Percentiles rank a stretch among this genome's conserved stretches.
These are phyloP conservation scores for Sebastes itinus DNA, from an alignment of 2,797 vertebrate genomes.

Conservation along the genomic window DNA sequence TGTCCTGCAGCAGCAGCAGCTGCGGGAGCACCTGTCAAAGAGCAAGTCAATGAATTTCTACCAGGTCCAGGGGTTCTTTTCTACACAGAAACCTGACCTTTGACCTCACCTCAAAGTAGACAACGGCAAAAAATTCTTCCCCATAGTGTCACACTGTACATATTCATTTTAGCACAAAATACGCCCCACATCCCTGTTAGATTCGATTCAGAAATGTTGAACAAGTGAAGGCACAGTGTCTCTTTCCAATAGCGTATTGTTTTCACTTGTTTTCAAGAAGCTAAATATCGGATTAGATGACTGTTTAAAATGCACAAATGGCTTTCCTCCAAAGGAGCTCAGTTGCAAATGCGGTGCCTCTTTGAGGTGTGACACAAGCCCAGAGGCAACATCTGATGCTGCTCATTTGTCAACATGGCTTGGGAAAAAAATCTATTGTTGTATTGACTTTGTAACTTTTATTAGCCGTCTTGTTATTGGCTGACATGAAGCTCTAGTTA, in stretches of 20 bases:
- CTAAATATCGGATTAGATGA: slow-evolving; percentile 1
- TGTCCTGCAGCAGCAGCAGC: neutral
- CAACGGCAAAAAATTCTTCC: neutral
- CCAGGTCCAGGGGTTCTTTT: neutral
- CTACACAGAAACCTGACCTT: slow-evolving; percentile 6
- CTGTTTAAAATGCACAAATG: slow-evolving; percentile 1
- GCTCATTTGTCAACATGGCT: slow-evolving; percentile 12
- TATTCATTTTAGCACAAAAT: neutral
- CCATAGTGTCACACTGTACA: neutral
- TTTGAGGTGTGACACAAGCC: slow-evolving; percentile 24
- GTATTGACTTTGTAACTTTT: neutral
- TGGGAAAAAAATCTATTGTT: neutral
- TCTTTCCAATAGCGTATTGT: neutral
- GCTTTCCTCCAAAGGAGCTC: slow-evolving; percentile 7
- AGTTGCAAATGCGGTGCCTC: slow-evolving; percentile 1
- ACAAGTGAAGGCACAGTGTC: neutral
- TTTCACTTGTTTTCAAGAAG: neutral
- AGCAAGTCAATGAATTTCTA: neutral
- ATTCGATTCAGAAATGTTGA: neutral
- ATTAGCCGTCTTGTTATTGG: neutral
- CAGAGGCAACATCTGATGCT: slow-evolving; percentile 23
- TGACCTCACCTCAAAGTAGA: slow-evolving; percentile 24
- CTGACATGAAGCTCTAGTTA: neutral
- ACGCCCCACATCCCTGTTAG: neutral
- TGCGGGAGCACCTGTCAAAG: neutral